Evolutionary conservation across 2,888 invertebrate species (phyloP).

Genomic region (Cybosia mesomella): DNA sequence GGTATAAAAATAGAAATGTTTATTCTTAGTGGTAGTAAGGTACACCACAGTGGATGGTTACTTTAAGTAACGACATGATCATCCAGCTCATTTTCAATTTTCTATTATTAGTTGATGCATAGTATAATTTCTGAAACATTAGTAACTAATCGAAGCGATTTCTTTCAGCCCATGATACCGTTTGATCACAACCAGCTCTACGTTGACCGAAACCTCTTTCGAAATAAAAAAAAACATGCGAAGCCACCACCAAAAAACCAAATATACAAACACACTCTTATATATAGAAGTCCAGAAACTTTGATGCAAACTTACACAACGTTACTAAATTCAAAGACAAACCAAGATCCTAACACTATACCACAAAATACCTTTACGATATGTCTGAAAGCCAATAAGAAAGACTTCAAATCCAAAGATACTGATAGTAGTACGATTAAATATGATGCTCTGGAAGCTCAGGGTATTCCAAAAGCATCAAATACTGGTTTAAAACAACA

Average conservation of each 20-base stretch:
- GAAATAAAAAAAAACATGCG: slow-evolving; percentile 13
- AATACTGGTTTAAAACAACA: background rate
- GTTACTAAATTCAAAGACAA: background rate
- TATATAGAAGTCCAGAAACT: background rate
- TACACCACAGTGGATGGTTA: background rate
- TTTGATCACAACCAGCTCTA: background rate
- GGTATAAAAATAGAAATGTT: background rate
- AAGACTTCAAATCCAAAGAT: background rate
- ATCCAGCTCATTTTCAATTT: background rate
- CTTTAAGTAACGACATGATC: no score
- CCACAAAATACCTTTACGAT: background rate
- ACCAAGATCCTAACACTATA: background rate
- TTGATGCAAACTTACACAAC: background rate
- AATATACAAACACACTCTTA: background rate
- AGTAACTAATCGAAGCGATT: background rate
- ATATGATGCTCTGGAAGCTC: background rate
- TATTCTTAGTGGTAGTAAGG: background rate
- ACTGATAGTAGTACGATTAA: background rate
- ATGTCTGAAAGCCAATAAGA: background rate
- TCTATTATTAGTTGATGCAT: no score
- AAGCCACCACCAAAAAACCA: background rate
- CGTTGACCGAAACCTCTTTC: background rate
- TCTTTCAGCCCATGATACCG: slow-evolving; percentile 1
- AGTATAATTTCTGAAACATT: background rate
- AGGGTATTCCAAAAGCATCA: background rate